Evolutionary conservation across 2,113 vertebrate genomes (phyloP).

Genomic region (Thymallus thymallus): DNA sequence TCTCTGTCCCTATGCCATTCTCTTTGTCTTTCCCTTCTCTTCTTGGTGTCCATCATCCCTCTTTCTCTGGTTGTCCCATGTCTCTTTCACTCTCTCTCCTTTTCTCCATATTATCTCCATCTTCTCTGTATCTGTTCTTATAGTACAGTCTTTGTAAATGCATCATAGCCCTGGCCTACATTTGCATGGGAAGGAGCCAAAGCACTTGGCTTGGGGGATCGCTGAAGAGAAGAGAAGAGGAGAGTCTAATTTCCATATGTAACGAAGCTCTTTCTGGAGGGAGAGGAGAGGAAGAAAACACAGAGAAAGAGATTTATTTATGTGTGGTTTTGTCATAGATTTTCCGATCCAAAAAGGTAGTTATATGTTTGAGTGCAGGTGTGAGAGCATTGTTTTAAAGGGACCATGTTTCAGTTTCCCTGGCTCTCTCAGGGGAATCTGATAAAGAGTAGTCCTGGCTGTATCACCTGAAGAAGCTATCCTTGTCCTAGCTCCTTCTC

Average conservation of each 20-base stretch:
- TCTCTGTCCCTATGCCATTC: constrained; percentile 24
- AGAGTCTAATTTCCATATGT: constrained; percentile 70
- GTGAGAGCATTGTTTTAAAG: not conserved
- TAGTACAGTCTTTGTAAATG: constrained; percentile 46
- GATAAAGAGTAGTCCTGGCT: constrained; percentile 11
- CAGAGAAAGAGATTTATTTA: constrained; percentile 56
- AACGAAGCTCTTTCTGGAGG: constrained; percentile 59
- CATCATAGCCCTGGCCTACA: constrained; percentile 60
- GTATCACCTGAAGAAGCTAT: not conserved
- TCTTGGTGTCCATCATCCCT: not conserved
- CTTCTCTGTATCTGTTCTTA: not conserved
- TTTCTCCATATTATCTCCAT: not conserved
- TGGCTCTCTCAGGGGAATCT: constrained; percentile 1
- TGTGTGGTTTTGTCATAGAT: constrained; percentile 59
- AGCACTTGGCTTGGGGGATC: constrained; percentile 48
- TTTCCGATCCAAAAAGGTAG: constrained; percentile 59
- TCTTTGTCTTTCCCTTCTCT: not conserved
- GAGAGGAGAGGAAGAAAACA: constrained; percentile 41
- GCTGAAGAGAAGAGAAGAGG: constrained; percentile 48
- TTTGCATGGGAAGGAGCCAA: constrained; percentile 64
- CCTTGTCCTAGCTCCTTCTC: constrained; percentile 3
- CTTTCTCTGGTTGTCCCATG: not conserved
- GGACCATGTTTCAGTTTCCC: constrained; percentile 3
- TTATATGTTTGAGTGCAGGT: constrained; percentile 44
- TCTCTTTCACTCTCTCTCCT: not conserved